phyloP scores from a whole-genome alignment of 2,113 vertebrate species.

The Scartelaos histophorus region DNA sequence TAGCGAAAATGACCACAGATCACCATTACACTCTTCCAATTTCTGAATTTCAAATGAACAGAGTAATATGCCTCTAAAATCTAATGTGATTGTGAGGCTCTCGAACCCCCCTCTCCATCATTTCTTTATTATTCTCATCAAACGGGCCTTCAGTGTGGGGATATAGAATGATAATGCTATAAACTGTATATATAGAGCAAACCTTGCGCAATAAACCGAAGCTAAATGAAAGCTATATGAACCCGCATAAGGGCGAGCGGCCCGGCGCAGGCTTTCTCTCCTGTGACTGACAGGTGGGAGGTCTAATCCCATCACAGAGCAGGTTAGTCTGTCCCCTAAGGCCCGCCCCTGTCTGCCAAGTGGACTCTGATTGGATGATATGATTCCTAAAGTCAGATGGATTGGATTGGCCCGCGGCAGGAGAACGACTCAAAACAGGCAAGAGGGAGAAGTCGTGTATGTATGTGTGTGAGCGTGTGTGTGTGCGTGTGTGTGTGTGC shows the following conservation, averaged over 20 bases:
- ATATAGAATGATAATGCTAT: constrained; percentile 25
- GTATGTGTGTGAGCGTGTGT: constrained; percentile 7
- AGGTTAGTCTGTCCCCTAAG: constrained; percentile 59
- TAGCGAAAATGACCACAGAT: constrained; percentile 57
- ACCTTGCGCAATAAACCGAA: neutral
- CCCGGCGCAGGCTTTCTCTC: constrained; percentile 49
- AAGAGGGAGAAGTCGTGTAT: neutral
- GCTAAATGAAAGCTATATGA: constrained; percentile 44
- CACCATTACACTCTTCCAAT: constrained; percentile 40
- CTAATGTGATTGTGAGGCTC: constrained; percentile 19
- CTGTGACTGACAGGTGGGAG: constrained; percentile 68
- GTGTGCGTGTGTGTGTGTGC: no score
- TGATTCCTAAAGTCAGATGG: constrained; percentile 70
- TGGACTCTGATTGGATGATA: constrained; percentile 71
- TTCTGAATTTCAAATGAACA: constrained; percentile 59
- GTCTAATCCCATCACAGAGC: constrained; percentile 66
- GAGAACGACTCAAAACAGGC: constrained; percentile 38
- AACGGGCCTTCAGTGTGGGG: constrained; percentile 31
- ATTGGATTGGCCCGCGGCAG: constrained; percentile 58
- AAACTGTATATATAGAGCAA: neutral
- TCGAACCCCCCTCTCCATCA: constrained; percentile 28
- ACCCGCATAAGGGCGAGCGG: constrained; percentile 49
- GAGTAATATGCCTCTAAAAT: constrained; percentile 39
- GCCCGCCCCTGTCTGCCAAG: constrained; percentile 64
- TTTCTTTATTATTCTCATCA: constrained; percentile 42